phyloP scores from a whole-genome alignment of 1,140 invertebrate genomes.

The Euura lappo region DNA sequence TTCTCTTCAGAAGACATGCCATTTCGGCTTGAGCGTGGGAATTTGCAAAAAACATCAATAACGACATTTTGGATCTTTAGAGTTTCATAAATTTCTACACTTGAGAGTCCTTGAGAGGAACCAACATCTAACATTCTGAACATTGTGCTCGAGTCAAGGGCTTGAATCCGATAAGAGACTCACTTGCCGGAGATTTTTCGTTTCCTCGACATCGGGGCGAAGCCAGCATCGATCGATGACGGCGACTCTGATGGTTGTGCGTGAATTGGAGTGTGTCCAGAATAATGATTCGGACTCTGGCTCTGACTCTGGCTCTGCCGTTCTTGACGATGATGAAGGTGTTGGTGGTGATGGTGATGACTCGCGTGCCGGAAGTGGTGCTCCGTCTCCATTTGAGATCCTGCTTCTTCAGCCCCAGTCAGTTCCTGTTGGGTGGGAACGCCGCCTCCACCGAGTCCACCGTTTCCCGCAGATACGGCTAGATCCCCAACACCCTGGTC shows the following conservation, averaged over 20 bases:
- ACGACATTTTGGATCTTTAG: too few relatives aligned
- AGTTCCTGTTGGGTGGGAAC: constrained; percentile 24
- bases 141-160: too few relatives aligned
- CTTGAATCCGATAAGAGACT: constrained; percentile 28
- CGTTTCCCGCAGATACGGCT: constrained; percentile 42
- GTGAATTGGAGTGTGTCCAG: constrained; percentile 27
- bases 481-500: constrained; percentile 28
- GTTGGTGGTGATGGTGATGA: constrained; percentile 40
- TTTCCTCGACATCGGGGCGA: constrained; percentile 37
- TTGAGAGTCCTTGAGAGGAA: too few relatives aligned
- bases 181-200: constrained; percentile 51
- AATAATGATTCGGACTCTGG: background rate
- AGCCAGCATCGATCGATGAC: constrained; percentile 34
- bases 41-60: too few relatives aligned
- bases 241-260: constrained; percentile 25
- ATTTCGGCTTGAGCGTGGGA: too few relatives aligned
- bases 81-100: too few relatives aligned
- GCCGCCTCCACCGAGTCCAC: constrained; percentile 31
- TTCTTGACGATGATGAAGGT: constrained; percentile 38
- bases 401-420: constrained; percentile 36
- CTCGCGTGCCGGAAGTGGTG: constrained; percentile 39
- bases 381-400: constrained; percentile 41
- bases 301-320: constrained; percentile 45
- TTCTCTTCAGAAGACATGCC: too few relatives aligned
- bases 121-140: too few relatives aligned